Base-by-base conservation (phyloP, 2,888 invertebrate species). In the Xylophagus ater region DNA sequence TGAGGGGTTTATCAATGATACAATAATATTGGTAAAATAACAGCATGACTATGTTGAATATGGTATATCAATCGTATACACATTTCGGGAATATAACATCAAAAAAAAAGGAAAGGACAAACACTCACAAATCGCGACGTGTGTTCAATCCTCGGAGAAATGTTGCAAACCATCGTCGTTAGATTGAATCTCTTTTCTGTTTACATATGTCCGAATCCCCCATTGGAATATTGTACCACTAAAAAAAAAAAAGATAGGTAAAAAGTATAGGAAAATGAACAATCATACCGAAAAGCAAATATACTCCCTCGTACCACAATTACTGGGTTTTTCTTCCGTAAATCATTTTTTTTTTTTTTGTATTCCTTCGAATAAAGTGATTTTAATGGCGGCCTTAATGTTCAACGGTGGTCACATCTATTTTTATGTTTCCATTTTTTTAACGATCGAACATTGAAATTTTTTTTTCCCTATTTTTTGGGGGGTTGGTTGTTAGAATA, bases 351-450 rank as follows among this genome's bases (percentile, higher is more conserved):
- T 34, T 17, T 25, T 6, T 34, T 10, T 13, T 24, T 36, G 32
- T 26, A 21, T 26, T 24, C 5, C 19, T 8, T 10, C n/a, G 30
- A 37, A 26, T 38, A 45, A 42, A 42, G 38, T 38, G 42, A 42
- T 45, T 45, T 45, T 45, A 45, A 45, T 45, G 45, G 42, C 33
- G 37, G 32, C 32, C 42, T 42, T 45, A 45, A 45, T 45, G 45
- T 42, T 33, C 40, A 19, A 34, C 42, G 28, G 34, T 20, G 37
- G 44, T 42, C 42, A 37, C 42, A 44, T 44, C 29, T 37, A 41
- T 39, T 44, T 34, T 41, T 39, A 38, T 35, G 30, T 28, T 35
- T 32, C 12, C 34, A 39, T 24, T 17, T 8, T n/a, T n/a, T n/a
- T n/a, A n/a, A n/a, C n/a, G n/a, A n/a, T n/a, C n/a, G n/a, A n/a